A percentile compares a stretch with the other conserved stretches of the same genome.
These are phyloP conservation scores for Cavia porcellus DNA, from an alignment of 2,113 vertebrate species.

Conservation along the genomic window DNA sequence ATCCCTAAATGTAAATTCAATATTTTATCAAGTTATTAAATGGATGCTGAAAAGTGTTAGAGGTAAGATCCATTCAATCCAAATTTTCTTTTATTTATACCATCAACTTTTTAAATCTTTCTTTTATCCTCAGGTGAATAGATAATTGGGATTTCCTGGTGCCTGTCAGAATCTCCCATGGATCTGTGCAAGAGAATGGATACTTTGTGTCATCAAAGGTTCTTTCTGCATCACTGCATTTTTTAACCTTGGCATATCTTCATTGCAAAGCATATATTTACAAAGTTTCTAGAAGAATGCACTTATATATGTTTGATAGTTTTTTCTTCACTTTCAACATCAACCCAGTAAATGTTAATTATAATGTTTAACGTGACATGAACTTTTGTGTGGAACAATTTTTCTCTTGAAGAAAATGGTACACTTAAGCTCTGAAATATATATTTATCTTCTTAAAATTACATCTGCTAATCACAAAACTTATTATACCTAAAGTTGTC, in stretches of 20 bases:
- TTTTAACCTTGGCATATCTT: neutral
- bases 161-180: neutral
- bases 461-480: neutral
- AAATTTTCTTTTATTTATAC: neutral
- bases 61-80: neutral
- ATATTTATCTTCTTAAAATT: neutral
- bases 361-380: neutral
- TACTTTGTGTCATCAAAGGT: too few relatives aligned
- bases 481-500: neutral
- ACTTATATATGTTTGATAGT: neutral
- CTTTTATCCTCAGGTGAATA: neutral
- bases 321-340: neutral
- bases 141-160: neutral
- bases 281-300: neutral
- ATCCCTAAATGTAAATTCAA: neutral
- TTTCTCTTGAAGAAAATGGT: neutral
- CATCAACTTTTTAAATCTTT: neutral
- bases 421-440: neutral
- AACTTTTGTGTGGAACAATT: neutral
- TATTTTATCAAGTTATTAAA: neutral
- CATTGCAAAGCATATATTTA: neutral
- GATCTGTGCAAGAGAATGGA: neutral
- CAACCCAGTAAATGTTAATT: neutral
- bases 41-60: neutral
- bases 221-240: neutral